Evolutionary conservation across 2,888 invertebrate species (phyloP), one percentile per base, ranked within the genome.

Genomic region (Merodon equestris): DNA sequence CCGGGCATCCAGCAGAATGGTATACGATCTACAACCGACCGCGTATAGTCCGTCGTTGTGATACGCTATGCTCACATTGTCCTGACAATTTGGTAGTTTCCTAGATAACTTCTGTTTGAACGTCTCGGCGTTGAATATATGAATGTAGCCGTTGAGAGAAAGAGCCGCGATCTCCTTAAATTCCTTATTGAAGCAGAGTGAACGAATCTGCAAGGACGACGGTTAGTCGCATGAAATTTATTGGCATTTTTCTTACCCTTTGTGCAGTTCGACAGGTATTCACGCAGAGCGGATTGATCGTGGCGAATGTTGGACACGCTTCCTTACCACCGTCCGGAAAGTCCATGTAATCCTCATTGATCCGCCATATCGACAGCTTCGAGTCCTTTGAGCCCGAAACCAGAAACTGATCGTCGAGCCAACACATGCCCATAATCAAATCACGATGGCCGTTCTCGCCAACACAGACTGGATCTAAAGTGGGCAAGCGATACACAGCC

Each of bases 351-450:
- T 88, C 89, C 67, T 89, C 86, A 36, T 91, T 94, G 58, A 97
- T 93, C 74, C 94, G 92, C 98, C 98, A 98, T 72, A 98, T 90
- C 17, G 96, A 96, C 90, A 98, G 92, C 86, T 94, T 94, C 2
- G 96, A 96, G 89, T 98, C 98, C 61, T 97, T 92, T 0, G 97
- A 97, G 10, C 97, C 97, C 5, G 97, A 96, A 68, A 98, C 97
- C 64, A 98, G 90, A 90, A 96, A 97, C 89, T 97, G 95, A 89
- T 98, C 98, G 89, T 98, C 98, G 77, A 98, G 89, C 98, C 98
- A 98, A 82, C 95, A 95, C 93, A 97, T 93, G 86, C 98, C 98
- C 88, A 95, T 92, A 10, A 88, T 88, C 94, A 97, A 96, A 89
- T 98, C 98, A 84, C 93, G 93, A 87, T 98, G 98, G 1, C 95